Percentiles rank a stretch among this genome's conserved stretches.
These are phyloP conservation scores for Albula goreensis DNA, from an alignment of 2,113 vertebrate genomes.

Conservation along the genomic window DNA sequence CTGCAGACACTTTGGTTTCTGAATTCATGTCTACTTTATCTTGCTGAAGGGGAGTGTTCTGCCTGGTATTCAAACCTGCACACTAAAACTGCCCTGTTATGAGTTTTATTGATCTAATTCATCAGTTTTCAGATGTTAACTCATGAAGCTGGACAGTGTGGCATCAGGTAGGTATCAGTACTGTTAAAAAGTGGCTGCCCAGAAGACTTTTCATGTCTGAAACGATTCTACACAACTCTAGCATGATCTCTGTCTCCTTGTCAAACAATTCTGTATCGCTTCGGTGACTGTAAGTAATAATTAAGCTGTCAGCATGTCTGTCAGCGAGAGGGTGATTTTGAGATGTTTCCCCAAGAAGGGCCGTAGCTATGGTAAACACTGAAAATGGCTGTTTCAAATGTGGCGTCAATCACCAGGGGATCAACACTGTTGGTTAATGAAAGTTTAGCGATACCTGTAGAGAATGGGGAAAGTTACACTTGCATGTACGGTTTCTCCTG, in stretches of 20 bases:
- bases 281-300: constrained; percentile 26
- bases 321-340: neutral
- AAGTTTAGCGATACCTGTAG: too few species aligned
- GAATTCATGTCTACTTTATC: neutral
- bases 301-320: constrained; percentile 28
- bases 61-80: neutral
- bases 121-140: neutral
- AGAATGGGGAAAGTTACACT: too few species aligned
- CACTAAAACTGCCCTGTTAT: neutral
- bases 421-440: too few species aligned
- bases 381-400: neutral
- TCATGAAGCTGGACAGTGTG: neutral
- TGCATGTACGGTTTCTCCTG: too few species aligned
- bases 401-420: neutral
- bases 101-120: neutral
- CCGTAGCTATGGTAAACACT: neutral
- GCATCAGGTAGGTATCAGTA: neutral
- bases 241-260: neutral
- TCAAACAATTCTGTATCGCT: neutral
- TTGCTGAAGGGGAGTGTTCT: neutral
- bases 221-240: neutral
- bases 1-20: neutral
- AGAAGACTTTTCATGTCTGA: neutral
- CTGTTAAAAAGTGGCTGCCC: neutral
- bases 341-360: neutral